Evolutionary conservation across 2,113 vertebrate genomes (phyloP), one percentile per base, ranked within the genome.

Genomic region (Sclerurus mexicanus): DNA sequence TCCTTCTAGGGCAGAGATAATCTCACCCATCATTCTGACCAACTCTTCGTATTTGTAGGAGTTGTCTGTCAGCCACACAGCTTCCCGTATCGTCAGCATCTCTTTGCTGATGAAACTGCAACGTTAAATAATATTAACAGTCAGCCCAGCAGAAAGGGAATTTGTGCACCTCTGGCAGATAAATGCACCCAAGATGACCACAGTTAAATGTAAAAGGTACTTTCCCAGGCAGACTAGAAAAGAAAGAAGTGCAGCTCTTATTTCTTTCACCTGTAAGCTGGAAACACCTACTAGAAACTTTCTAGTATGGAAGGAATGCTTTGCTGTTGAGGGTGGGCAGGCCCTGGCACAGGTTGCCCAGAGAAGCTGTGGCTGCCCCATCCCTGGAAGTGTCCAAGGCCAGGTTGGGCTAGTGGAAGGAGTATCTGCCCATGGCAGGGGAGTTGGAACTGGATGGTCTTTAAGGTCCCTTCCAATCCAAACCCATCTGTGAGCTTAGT

Each of bases 51-150:
- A 99, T 94, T 99, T 99, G 96, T 99, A 99, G 0, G 99, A 99
- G 97, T 99, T 99, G 97, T 99, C 99, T 1, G 99, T 99, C 62
- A 99, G 98, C 99, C 99, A 99, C 58, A 99, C 99, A 1, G 99
- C 99, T 97, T 99, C 99, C 6, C 99, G 98, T 85, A 99, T 99
- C 0, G 99, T 99, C 96, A 99, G 90, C 91, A 99, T 99, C 86
- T 99, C 99, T 96, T 99, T 99, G 97, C 99, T 99, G 75, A 99
- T 98, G 90, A 99, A 98, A 83, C 98, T 98, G 96, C 9, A 87
- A 89, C 2, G 28, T 35, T 19, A 28, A 86, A 50, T 22, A 23
- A 15, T 8, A 59, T 31, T 14, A 71, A 28, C 14, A 60, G 46
- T 67, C 15, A 74, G 42, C 12, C 18, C 60, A 83, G 52, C 53